Percentiles rank a stretch among this genome's conserved stretches.
phyloP scores from a whole-genome alignment of 2,113 vertebrate genomes.

The Nipponia nippon region DNA sequence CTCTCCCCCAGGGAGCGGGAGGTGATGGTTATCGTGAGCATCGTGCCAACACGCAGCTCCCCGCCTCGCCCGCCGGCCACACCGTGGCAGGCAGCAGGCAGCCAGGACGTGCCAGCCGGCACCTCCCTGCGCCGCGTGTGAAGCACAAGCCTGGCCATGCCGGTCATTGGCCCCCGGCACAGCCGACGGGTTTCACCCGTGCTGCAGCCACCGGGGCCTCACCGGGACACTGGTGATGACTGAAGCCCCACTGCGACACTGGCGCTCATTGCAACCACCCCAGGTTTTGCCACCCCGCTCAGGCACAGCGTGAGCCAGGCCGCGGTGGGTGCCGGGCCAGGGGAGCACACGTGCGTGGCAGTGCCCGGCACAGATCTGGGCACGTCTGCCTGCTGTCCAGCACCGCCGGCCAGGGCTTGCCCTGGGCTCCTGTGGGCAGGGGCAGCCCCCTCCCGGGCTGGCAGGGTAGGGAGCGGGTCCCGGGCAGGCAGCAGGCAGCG shows the following conservation, averaged over 20 bases:
- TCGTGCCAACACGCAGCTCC: neutral
- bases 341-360: rapidly evolving
- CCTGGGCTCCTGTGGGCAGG: neutral
- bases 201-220: neutral
- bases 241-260: rapidly evolving
- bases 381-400: neutral
- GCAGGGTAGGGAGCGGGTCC: neutral
- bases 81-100: neutral
- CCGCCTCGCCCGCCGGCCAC: neutral
- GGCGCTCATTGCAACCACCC: rapidly evolving
- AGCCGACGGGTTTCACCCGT: rapidly evolving
- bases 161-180: rapidly evolving
- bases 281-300: neutral
- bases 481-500: neutral
- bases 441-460: neutral
- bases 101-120: neutral
- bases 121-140: neutral
- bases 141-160: neutral
- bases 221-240: rapidly evolving
- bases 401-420: neutral
- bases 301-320: rapidly evolving
- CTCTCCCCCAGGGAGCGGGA: neutral
- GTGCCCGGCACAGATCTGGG: neutral
- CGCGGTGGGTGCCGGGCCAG: neutral
- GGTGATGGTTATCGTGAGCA: neutral